Conservation (phyloP, 2,888 invertebrate species). For the Ceriagrion tenellum region DNA sequence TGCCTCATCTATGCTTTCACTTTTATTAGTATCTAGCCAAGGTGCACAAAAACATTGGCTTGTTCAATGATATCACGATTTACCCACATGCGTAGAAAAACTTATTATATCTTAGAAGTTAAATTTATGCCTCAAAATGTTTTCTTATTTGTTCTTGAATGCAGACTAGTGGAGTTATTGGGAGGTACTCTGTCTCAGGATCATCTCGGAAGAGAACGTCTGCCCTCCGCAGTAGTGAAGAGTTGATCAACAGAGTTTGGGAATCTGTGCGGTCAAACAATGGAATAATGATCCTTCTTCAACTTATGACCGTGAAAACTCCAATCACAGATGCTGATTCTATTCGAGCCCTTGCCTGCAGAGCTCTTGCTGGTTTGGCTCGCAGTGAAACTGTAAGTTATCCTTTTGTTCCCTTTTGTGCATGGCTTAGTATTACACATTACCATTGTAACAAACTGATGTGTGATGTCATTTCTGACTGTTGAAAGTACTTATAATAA, state of each 20-base stretch:
- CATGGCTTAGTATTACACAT: neutral
- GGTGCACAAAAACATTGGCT: no score
- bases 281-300: slow-evolving; percentile 96
- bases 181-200: slow-evolving; percentile 77
- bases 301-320: slow-evolving; percentile 93
- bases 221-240: slow-evolving; percentile 84
- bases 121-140: neutral
- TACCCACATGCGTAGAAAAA: no score
- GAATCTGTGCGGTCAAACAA: slow-evolving; percentile 95
- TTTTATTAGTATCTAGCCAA: no score
- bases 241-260: slow-evolving; percentile 95
- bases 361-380: slow-evolving; percentile 94
- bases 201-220: slow-evolving; percentile 44
- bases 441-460: no score
- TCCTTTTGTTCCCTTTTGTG: neutral
- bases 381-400: slow-evolving; percentile 90
- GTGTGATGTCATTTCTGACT: no score
- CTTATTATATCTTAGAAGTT: no score
- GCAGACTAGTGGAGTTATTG: slow-evolving; percentile 80
- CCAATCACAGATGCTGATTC: slow-evolving; percentile 98
- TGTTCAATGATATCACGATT: no score
- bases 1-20: no score
- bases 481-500: no score
- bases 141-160: slow-evolving; percentile 73
- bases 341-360: slow-evolving; percentile 94